Base-by-base conservation (phyloP, 2,888 invertebrate species). In the Muscina levida region DNA sequence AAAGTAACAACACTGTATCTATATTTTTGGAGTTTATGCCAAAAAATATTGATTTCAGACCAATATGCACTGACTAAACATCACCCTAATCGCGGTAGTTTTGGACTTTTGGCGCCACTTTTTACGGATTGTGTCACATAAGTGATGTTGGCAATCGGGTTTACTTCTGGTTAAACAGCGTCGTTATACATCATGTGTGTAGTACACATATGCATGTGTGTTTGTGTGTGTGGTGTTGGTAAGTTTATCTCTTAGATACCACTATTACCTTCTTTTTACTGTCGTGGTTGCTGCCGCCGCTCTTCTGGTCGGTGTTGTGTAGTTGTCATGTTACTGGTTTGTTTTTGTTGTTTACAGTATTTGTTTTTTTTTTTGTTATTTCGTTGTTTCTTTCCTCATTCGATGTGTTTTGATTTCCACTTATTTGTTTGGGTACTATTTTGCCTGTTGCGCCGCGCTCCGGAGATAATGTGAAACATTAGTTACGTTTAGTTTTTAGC, bases 401-500 rank as follows among this genome's bases (percentile, higher is more conserved):
- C 22, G 56, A 13, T 44, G 42, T 57, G 22, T 48, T 37, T 31
- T 71, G 57, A 39, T 57, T 46, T 59, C 48, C 42, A 26, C 71
- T 71, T 65, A 70, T 81, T 71, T 44, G 24, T 19, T 56, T n/a
- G n/a, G n/a, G 31, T 31, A 31, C 31, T 31, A 5, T 31, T 3
- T 31, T 71, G 53, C 53, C 53, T 66, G 56, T 78, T 73, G 48
- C 19, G 56, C 66, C 19, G 37, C 39, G 67, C 81, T 81, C 81
- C 57, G 71, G 66, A 68, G 56, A 81, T 62, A 74, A 62, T 67
- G 74, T 77, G 6, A 77, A 77, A 77, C 75, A 77, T 72, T 65
- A 72, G 72, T 81, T 56, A 68, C 68, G 74, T 77, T 81, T 75
- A 81, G 81, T 81, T 77, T 77, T 77, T 75, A 77, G 72, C 74